phyloP scores from a whole-genome alignment of 2,797 vertebrate genomes.

The Neoniphon sammara region DNA sequence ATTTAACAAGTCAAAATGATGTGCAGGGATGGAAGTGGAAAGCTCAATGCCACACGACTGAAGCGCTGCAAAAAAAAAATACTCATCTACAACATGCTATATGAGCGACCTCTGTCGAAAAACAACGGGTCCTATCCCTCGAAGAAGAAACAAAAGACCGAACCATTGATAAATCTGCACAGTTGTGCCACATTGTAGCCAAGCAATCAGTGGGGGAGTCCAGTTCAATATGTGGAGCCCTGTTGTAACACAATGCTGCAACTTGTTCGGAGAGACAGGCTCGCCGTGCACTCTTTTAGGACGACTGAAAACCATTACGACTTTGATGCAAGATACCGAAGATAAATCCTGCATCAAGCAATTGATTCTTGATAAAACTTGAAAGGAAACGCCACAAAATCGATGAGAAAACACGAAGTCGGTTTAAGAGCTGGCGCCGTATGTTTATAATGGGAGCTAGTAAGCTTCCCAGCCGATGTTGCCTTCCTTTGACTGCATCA shows the following conservation, averaged over 20 bases:
- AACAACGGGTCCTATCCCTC: not conserved
- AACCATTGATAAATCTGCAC: not conserved
- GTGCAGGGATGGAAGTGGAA: constrained; percentile 8
- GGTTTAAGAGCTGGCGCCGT: constrained; percentile 54
- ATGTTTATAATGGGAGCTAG: constrained; percentile 61
- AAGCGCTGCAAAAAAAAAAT: not conserved
- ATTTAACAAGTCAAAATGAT: no score
- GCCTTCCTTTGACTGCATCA: constrained; percentile 66
- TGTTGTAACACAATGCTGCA: not conserved
- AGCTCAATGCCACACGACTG: constrained; percentile 11
- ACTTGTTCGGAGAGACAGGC: constrained; percentile 11
- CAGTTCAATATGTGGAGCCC: not conserved
- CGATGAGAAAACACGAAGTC: constrained; percentile 3
- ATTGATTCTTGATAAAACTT: not conserved
- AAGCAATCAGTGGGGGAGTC: not conserved
- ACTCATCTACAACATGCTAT: constrained; percentile 9
- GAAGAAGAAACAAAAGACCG: constrained; percentile 34
- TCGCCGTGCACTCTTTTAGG: not conserved
- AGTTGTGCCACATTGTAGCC: not conserved
- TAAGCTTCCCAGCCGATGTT: constrained; percentile 36
- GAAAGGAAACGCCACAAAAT: not conserved
- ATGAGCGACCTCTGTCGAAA: constrained; percentile 71
- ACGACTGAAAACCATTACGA: not conserved
- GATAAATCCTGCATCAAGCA: not conserved
- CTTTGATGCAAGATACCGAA: not conserved